These are phyloP conservation scores for Nomada hirtipes DNA, from an alignment of 2,888 invertebrate genomes.

Conservation along the genomic window DNA sequence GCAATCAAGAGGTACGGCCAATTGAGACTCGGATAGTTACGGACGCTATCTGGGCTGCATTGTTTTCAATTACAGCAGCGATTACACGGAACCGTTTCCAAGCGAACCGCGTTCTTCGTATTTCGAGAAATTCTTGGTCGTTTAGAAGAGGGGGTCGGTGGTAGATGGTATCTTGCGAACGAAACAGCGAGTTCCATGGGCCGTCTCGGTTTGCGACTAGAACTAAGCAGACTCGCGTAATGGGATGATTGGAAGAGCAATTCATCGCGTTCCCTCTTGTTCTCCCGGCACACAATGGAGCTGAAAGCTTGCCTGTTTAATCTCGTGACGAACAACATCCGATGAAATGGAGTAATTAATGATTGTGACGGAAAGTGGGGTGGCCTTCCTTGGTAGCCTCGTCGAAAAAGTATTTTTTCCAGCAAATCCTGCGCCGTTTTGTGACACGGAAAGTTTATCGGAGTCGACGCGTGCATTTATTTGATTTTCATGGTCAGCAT, in stretches of 20 bases:
- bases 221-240: slow-evolving; percentile 66
- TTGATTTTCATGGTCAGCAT: no score
- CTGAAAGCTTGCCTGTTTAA: slow-evolving; percentile 62
- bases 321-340: slow-evolving; percentile 64
- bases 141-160: neutral
- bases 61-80: slow-evolving; percentile 5
- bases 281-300: slow-evolving; percentile 63
- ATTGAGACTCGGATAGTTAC: neutral
- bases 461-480: no score
- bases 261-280: slow-evolving; percentile 74
- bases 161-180: slow-evolving; percentile 22
- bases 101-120: slow-evolving; percentile 4
- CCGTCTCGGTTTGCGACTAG: slow-evolving; percentile 32
- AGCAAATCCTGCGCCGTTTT: neutral
- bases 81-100: slow-evolving; percentile 19
- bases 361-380: slow-evolving; percentile 22
- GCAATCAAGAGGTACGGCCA: slow-evolving; percentile 11
- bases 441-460: no score
- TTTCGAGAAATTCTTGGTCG: slow-evolving; percentile 9
- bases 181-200: slow-evolving; percentile 47
- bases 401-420: neutral
- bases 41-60: neutral
- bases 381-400: neutral
- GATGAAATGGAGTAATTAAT: slow-evolving; percentile 62
- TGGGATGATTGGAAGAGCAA: slow-evolving; percentile 79